phyloP scores from a whole-genome alignment of 2,797 vertebrate genomes.

The Kryptopterus vitreolus region DNA sequence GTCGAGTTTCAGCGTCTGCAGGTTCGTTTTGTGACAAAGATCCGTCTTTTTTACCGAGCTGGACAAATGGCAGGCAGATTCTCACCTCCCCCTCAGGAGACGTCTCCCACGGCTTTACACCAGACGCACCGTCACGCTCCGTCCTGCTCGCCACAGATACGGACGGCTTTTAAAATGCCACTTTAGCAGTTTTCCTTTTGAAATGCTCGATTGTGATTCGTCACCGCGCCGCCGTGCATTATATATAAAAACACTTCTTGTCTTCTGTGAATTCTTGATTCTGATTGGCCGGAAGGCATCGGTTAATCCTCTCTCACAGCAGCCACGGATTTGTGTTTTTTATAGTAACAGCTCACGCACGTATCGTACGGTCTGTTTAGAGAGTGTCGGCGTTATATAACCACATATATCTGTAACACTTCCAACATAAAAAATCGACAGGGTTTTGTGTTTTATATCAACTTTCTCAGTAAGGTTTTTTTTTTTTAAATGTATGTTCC shows the following conservation, averaged over 20 bases:
- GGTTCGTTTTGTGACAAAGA: neutral
- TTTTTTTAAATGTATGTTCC: neutral
- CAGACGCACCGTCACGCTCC: conserved; percentile 23
- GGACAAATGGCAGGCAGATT: conserved; percentile 23
- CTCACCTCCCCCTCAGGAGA: conserved; percentile 32
- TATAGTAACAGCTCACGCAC: neutral
- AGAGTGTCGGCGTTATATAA: neutral
- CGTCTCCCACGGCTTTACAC: conserved; percentile 29
- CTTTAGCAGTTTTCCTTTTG: neutral
- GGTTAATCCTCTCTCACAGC: neutral
- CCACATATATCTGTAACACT: neutral
- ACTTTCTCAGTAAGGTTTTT: no score
- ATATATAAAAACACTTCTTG: no score
- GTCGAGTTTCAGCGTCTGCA: neutral
- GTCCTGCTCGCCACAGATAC: neutral
- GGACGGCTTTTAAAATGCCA: neutral
- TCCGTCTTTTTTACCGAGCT: conserved; percentile 1
- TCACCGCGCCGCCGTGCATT: no score
- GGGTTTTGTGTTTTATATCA: no score
- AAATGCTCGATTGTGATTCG: neutral
- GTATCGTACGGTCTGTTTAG: neutral
- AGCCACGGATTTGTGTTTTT: neutral
- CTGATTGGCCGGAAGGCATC: neutral
- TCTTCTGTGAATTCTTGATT: neutral
- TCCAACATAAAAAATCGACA: no score